Base-by-base conservation (phyloP, 2,888 invertebrate species). In the Acanthosepion lycidas region DNA sequence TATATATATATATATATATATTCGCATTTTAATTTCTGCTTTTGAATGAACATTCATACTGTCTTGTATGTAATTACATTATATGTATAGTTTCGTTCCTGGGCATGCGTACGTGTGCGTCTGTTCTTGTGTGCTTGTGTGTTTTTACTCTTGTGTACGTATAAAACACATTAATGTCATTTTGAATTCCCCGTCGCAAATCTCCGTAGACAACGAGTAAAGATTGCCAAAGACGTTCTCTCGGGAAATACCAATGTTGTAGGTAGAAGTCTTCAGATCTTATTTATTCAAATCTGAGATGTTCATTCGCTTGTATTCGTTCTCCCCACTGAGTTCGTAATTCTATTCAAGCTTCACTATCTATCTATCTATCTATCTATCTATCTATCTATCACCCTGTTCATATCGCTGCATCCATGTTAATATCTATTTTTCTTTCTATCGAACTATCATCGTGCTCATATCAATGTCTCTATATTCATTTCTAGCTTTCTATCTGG, bases 121-220 rank as follows among this genome's bases (percentile, higher is more conserved):
- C 9, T 51, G 51, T 51, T 51, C 15, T 12, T 51, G 51, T 51
- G 51, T 51, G 51, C 15, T 8, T 51, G 51, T 51, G 51, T 51
- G 51, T 59, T 12, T 33, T 0, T n/a, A n/a, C n/a, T 78, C n/a
- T n/a, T 78, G 15, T 33, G 78, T 78, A 18, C 78, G 78, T n/a
- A 78, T 78, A 78, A n/a, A 78, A 78, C n/a, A 78, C 78, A 78
- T 78, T 78, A 78, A 78, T 78, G 78, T 78, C 78, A 78, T 78
- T 78, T 78, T 78, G n/a, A 78, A 78, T 78, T 78, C 78, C 78
- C 78, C 20, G n/a, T 78, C n/a, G n/a, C 78, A n/a, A 78, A 78
- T 78, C 78, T 78, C 78, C n/a, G 12, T n/a, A 78, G 78, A 78
- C 78, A 78, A 78, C 78, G n/a, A 78, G 78, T 78, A n/a, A 12